These are phyloP conservation scores for Erpetoichthys calabaricus DNA, from an alignment of 2,797 vertebrate genomes.

Conservation along the genomic window DNA sequence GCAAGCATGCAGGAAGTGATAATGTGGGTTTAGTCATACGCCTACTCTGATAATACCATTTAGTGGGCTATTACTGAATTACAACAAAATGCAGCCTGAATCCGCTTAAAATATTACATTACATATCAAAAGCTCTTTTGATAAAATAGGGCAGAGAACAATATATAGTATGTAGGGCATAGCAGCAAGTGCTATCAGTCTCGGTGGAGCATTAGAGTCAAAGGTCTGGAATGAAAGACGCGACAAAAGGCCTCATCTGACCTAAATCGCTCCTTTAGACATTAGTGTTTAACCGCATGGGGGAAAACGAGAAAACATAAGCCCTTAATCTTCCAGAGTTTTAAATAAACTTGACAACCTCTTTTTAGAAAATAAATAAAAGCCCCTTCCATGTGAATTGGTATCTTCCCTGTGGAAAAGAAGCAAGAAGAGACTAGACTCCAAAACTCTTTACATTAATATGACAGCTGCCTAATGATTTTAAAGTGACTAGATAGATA, in stretches of 20 bases:
- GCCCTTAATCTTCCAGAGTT: conserved; percentile 29
- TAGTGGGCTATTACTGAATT: conserved; percentile 11
- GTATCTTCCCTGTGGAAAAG: too few species aligned
- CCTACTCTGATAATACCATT: neutral
- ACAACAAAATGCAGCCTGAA: conserved; percentile 17
- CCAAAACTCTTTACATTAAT: too few species aligned
- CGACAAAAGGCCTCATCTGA: conserved; percentile 25
- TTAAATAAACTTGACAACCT: conserved; percentile 15
- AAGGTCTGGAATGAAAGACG: conserved; percentile 19
- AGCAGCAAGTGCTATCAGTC: conserved; percentile 7
- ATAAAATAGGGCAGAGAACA: conserved; percentile 19
- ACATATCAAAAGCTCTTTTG: conserved; percentile 6
- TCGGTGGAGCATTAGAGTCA: neutral
- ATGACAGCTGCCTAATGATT: too few species aligned
- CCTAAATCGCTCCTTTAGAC: conserved; percentile 29
- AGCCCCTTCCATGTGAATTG: neutral
- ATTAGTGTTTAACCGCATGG: conserved; percentile 22
- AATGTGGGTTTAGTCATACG: neutral
- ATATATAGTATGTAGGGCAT: conserved; percentile 17
- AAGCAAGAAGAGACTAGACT: too few species aligned
- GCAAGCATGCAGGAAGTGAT: neutral
- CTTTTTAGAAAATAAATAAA: neutral
- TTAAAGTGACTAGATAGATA: too few species aligned
- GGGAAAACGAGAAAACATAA: conserved; percentile 18
- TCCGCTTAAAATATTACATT: conserved; percentile 16